Conservation (phyloP, 2,113 vertebrate species). For the Thunnus maccoyii region DNA sequence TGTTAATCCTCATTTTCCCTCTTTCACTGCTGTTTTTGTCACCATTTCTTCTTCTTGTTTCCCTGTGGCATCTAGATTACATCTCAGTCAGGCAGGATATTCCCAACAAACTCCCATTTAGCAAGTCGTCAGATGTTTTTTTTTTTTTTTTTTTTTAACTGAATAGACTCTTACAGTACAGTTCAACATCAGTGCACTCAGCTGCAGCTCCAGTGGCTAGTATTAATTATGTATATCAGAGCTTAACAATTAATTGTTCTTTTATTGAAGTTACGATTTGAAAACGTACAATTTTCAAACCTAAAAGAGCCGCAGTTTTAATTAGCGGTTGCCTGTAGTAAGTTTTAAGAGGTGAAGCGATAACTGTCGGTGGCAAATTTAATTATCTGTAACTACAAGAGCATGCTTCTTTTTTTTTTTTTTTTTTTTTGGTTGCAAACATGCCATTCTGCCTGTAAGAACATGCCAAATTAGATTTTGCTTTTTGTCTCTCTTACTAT, state of each 20-base stretch:
- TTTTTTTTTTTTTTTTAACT: too few relatives aligned
- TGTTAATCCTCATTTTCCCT: not conserved
- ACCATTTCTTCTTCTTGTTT: not conserved
- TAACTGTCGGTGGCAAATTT: too few relatives aligned
- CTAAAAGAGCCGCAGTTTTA: not conserved
- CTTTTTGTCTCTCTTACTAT: not conserved
- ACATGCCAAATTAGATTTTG: not conserved
- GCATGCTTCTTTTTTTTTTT: not conserved
- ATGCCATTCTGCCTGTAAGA: not conserved
- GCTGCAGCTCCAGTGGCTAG: not conserved
- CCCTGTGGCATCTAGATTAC: not conserved
- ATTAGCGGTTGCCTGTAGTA: slow-evolving; percentile 1
- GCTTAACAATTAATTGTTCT: not conserved
- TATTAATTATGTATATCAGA: too few relatives aligned
- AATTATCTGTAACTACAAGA: not conserved
- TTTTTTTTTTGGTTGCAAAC: too few relatives aligned
- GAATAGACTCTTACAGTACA: too few relatives aligned
- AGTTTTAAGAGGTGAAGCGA: too few relatives aligned
- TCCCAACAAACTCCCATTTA: not conserved
- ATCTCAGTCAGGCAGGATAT: not conserved
- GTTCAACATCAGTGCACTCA: too few relatives aligned
- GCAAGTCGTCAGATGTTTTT: not conserved
- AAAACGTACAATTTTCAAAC: not conserved
- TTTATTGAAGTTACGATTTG: not conserved
- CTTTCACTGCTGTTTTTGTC: slow-evolving; percentile 1